Conservation (phyloP, 2,888 invertebrate species). For the Ophion ventricosus region DNA sequence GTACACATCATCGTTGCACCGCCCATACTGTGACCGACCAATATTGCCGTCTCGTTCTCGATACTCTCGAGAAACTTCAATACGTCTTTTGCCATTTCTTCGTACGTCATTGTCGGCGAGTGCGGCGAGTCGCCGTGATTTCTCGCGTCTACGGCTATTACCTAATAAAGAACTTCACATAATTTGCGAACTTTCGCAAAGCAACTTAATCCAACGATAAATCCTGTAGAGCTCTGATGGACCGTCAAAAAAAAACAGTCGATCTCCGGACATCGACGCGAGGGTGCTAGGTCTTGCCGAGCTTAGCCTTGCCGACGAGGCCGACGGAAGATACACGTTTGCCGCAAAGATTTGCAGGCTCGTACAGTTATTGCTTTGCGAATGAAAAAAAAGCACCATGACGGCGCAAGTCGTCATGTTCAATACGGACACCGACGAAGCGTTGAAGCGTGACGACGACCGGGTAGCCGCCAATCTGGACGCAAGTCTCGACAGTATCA, state of each 20-base stretch:
- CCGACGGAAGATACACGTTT: slow-evolving; percentile 97
- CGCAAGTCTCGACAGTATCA: slow-evolving; percentile 98
- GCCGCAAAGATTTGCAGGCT: slow-evolving; percentile 95
- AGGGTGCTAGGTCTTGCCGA: slow-evolving; percentile 97
- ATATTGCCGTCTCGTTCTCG: slow-evolving; percentile 86
- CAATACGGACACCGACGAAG: slow-evolving; percentile 95
- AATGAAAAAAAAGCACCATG: slow-evolving; percentile 99
- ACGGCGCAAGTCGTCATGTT: slow-evolving; percentile 99
- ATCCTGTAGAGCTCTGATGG: too few relatives aligned
- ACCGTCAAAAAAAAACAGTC: too few relatives aligned
- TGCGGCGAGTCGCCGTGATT: slow-evolving; percentile 98
- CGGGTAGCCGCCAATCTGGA: slow-evolving; percentile 83
- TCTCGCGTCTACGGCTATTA: slow-evolving; percentile 93
- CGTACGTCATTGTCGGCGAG: slow-evolving; percentile 88
- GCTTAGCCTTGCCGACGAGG: slow-evolving; percentile 95
- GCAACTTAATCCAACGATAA: too few relatives aligned
- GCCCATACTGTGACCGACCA: slow-evolving; percentile 98
- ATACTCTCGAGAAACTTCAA: slow-evolving; percentile 87
- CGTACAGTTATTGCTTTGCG: slow-evolving; percentile 98
- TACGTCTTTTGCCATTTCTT: slow-evolving; percentile 90
- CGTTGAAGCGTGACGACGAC: slow-evolving; percentile 86
- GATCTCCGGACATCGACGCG: slow-evolving; percentile 98
- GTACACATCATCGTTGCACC: slow-evolving; percentile 95
- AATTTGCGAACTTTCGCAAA: too few relatives aligned
- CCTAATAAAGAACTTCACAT: slow-evolving; percentile 83